Evolutionary conservation across 2,797 vertebrate genomes (phyloP).

Genomic region (Mormyrus hasselquistii): DNA sequence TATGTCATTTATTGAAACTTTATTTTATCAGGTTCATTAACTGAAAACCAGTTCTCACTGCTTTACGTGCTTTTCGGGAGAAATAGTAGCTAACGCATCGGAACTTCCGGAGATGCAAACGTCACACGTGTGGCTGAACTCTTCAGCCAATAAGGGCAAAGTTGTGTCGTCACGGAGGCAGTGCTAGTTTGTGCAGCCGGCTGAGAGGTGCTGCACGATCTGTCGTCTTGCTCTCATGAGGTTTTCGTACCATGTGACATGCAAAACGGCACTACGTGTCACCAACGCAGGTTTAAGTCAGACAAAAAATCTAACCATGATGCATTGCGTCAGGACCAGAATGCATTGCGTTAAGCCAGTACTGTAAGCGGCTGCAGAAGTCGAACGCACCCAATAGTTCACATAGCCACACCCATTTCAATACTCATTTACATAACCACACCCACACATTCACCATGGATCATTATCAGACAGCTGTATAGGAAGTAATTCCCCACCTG

Average conservation of each 20-base stretch:
- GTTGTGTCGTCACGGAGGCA: background rate
- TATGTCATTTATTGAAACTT: too few species aligned
- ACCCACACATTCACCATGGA: background rate
- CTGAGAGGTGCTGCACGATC: background rate
- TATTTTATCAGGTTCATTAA: too few species aligned
- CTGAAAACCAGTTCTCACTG: too few species aligned
- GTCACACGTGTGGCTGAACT: background rate
- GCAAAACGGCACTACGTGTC: too few species aligned
- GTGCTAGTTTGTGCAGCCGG: background rate
- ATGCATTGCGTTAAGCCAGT: background rate
- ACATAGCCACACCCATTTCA: background rate
- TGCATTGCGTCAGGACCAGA: background rate
- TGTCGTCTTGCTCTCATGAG: background rate
- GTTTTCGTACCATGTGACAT: background rate
- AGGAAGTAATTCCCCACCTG: constrained; percentile 55
- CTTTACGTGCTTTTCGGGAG: background rate
- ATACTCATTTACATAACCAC: background rate
- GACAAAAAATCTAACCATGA: background rate
- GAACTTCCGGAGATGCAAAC: background rate
- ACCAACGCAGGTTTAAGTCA: background rate
- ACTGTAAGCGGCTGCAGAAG: too few species aligned
- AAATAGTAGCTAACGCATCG: background rate
- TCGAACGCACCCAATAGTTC: background rate
- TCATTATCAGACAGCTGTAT: background rate
- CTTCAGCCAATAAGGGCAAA: too few species aligned